A percentile compares a stretch with the other conserved stretches of the same genome.
These are phyloP conservation scores for Scolopax bukidnonensis DNA, from an alignment of 2,797 vertebrate species.

Conservation along the genomic window DNA sequence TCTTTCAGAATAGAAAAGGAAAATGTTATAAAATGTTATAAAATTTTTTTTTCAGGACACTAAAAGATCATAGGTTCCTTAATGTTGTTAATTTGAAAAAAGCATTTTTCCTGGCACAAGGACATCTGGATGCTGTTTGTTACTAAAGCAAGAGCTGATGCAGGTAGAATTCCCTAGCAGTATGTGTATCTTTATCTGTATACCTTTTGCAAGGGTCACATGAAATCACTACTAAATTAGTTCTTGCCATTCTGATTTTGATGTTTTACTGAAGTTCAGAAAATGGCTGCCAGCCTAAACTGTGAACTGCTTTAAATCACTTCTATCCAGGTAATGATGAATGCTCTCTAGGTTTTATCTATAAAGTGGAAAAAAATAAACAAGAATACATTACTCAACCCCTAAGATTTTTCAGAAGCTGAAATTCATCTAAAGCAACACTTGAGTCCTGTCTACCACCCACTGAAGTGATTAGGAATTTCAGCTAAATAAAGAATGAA, in stretches of 20 bases:
- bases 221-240: conserved; percentile 2
- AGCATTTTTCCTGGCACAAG: neutral
- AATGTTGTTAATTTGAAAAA: neutral
- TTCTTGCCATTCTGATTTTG: neutral
- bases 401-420: conserved; percentile 48
- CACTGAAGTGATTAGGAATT: conserved; percentile 63
- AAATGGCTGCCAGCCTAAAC: conserved; percentile 40
- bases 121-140: neutral
- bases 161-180: neutral
- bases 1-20: neutral
- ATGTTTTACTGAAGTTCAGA: conserved; percentile 20
- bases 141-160: conserved; percentile 6
- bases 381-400: conserved; percentile 51
- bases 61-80: neutral
- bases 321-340: conserved; percentile 35
- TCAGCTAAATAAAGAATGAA: conserved; percentile 66
- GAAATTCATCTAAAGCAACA: conserved; percentile 64
- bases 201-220: neutral
- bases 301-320: conserved; percentile 39
- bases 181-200: neutral
- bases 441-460: conserved; percentile 59
- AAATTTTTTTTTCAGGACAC: neutral
- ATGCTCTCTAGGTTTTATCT: conserved; percentile 58
- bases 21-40: neutral
- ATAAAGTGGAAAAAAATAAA: conserved; percentile 52